A percentile compares a stretch with the other conserved stretches of the same genome.
Evolutionary conservation across 2,888 invertebrate genomes (phyloP).

Genomic region (Aphodius granarius): DNA sequence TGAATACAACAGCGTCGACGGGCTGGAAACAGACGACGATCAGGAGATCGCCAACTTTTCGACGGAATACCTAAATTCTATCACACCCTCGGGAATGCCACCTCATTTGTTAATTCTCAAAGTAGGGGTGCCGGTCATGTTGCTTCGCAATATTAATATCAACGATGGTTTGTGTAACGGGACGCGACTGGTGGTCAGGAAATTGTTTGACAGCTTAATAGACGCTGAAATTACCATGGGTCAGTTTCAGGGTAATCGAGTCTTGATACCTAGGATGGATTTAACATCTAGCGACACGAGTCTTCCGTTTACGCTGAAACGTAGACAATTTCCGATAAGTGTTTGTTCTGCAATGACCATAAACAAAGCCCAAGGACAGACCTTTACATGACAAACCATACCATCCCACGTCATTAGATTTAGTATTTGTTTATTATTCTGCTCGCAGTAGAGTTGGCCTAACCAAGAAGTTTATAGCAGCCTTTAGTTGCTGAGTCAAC

Average conservation of each 20-base stretch:
- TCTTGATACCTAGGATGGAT: constrained; percentile 20
- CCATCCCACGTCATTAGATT: too few species aligned
- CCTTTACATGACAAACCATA: too few species aligned
- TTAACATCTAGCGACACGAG: constrained; percentile 14
- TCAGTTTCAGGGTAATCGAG: not conserved
- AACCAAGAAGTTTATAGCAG: too few species aligned
- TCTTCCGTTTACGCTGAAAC: constrained; percentile 34
- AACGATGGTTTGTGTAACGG: constrained; percentile 34
- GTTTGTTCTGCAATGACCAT: constrained; percentile 39
- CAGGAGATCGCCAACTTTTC: constrained; percentile 20
- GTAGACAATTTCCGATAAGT: constrained; percentile 38
- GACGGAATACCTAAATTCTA: constrained; percentile 23
- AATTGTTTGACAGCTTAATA: constrained; percentile 4
- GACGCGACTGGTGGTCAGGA: constrained; percentile 16
- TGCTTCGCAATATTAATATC: constrained; percentile 34
- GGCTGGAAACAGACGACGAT: constrained; percentile 1
- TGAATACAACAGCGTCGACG: not conserved
- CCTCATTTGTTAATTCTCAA: constrained; percentile 35
- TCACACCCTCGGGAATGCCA: constrained; percentile 31
- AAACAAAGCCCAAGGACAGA: constrained; percentile 42
- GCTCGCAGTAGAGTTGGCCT: too few species aligned
- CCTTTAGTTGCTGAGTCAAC: too few species aligned
- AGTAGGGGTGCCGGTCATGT: constrained; percentile 33
- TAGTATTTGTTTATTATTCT: too few species aligned
- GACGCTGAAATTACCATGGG: constrained; percentile 1